These are phyloP conservation scores for Drosophila paulistorum DNA, from an alignment of 1,140 invertebrate species.

Conservation along the genomic window DNA sequence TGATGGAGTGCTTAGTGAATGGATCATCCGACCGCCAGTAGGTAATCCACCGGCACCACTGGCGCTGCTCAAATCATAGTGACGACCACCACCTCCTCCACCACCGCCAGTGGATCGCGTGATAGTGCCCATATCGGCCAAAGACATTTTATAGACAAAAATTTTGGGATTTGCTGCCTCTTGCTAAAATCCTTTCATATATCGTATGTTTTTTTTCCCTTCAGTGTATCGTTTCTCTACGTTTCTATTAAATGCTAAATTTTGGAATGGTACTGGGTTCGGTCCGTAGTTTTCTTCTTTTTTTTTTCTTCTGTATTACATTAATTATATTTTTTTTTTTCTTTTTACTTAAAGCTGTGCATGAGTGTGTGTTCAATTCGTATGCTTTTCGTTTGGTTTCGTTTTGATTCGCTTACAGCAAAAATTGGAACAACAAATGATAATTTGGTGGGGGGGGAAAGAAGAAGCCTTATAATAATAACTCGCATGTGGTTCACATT, in stretches of 20 bases:
- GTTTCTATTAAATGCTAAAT: slow-evolving; percentile 50
- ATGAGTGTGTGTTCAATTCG: slow-evolving; percentile 33
- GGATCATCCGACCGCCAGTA: slow-evolving; percentile 87
- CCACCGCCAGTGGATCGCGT: slow-evolving; percentile 56
- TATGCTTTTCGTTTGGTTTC: slow-evolving; percentile 39
- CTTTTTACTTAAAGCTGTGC: slow-evolving; percentile 38
- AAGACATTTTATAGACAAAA: slow-evolving; percentile 81
- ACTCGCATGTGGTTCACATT: slow-evolving; percentile 70
- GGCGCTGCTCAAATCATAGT: slow-evolving; percentile 48
- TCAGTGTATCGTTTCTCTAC: slow-evolving; percentile 26
- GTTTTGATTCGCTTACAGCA: slow-evolving; percentile 57
- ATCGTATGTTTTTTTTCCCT: slow-evolving; percentile 29
- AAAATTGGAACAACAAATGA: slow-evolving; percentile 43
- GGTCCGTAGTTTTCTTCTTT: background rate
- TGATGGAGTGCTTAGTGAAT: slow-evolving; percentile 91
- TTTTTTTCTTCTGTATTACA: slow-evolving; percentile 21
- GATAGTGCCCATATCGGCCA: slow-evolving; percentile 80
- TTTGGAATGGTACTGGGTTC: slow-evolving; percentile 69
- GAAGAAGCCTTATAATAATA: slow-evolving; percentile 45
- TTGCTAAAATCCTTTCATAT: slow-evolving; percentile 45
- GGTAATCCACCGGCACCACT: slow-evolving; percentile 38
- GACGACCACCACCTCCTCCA: slow-evolving; percentile 50
- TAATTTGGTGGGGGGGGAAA: slow-evolving; percentile 26
- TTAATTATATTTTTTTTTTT: slow-evolving; percentile 43
- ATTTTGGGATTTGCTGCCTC: slow-evolving; percentile 55